Evolutionary conservation across 2,797 vertebrate genomes (phyloP), one percentile per base, ranked within the genome.

Genomic region (Lepus oiostolus): DNA sequence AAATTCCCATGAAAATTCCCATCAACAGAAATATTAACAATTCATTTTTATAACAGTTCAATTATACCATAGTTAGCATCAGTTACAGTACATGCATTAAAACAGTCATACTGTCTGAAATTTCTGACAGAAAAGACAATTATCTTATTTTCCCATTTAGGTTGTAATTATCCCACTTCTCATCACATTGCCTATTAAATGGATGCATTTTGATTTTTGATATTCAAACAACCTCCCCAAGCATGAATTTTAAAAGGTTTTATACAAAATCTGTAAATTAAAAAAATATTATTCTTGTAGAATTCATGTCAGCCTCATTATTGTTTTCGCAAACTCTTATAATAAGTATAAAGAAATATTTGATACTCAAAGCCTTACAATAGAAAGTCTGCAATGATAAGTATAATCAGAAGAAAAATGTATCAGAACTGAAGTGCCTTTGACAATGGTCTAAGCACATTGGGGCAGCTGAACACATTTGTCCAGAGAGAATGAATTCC

Each of bases 1-100:
- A 35, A 35, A 35, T 4, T 35, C 35, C 35, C 63, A 79, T 79
- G n/a, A 95, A 88, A 92, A 93, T 88, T 94, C 1, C 24, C 54
- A 93, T 82, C 68, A 79, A 84, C 28, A 62, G 72, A 95, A 96
- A 89, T 92, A 97, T 91, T 95, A 95, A 93, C n/a, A 81, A 71
- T 88, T 83, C 80, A 79, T 95, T 82, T 84, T 88, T 58, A 17
- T 84, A 93, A 75, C 58, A 60, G 47, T 79, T 28, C 9, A 82
- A 92, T 96, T 80, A 70, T 70, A 8, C 71, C 42, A 63, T 42
- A 88, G 67, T 90, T n/a, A 85, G 54, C 52, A 85, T 42, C 38
- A 90, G 95, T 88, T 88, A 85, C 1, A 93, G 13, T 70, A 28
- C 35, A 72, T 35, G n/a, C 42, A 85, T 90, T 93, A 82, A 93